Conservation (phyloP, 1,140 invertebrate genomes). For the Apis mellifera region DNA sequence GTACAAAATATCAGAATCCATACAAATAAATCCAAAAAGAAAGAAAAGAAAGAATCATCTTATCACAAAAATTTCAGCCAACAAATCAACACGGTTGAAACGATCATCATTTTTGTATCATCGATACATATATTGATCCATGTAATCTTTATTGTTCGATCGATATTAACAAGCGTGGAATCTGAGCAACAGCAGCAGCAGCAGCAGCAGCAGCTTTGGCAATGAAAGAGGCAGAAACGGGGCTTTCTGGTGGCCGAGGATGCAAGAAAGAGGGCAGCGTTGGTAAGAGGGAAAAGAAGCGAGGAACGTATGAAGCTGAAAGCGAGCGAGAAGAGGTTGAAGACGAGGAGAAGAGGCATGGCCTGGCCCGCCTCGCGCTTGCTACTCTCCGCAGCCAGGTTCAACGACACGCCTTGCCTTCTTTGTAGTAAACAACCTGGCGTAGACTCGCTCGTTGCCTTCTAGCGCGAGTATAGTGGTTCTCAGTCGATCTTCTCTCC, state of each 20-base stretch:
- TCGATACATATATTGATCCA: constrained; percentile 1
- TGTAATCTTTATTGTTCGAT: constrained; percentile 50
- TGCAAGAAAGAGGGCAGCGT: constrained; percentile 30
- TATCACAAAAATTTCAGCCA: not conserved
- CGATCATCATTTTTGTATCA: not conserved
- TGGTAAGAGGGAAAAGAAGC: constrained; percentile 28
- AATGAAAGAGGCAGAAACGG: constrained; percentile 55
- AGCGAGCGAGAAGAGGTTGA: constrained; percentile 56
- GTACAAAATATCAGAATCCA: no score
- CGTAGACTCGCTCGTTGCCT: constrained; percentile 74
- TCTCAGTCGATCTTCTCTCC: constrained; percentile 60
- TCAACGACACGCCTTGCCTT: constrained; percentile 80
- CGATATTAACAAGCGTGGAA: constrained; percentile 48
- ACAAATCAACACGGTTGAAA: not conserved
- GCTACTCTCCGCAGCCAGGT: constrained; percentile 74
- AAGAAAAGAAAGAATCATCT: not conserved
- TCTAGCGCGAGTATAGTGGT: constrained; percentile 73
- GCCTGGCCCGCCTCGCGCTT: constrained; percentile 70
- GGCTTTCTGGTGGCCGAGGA: constrained; percentile 60
- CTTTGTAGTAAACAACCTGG: constrained; percentile 79
- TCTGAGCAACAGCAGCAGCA: constrained; percentile 3
- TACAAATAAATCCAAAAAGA: no score
- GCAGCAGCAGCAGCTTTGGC: constrained; percentile 50
- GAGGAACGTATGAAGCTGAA: constrained; percentile 50
- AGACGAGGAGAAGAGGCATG: constrained; percentile 54